phyloP scores from a whole-genome alignment of 2,113 vertebrate genomes.

The Ictidomys tridecemlineatus region DNA sequence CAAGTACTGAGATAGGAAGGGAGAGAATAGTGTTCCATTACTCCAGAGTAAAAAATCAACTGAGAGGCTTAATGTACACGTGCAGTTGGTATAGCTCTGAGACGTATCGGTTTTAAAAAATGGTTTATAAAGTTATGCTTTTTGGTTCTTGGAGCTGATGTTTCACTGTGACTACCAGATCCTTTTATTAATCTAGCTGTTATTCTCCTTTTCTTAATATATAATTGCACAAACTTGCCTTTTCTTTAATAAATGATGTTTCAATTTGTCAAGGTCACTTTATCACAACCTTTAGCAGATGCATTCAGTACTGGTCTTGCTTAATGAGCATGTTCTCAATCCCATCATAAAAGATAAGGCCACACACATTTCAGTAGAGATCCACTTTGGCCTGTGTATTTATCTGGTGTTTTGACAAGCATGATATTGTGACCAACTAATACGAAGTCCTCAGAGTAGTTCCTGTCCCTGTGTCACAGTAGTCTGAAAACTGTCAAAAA shows the following conservation, averaged over 20 bases:
- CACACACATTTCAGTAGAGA: constrained; percentile 47
- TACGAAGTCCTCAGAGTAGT: background rate
- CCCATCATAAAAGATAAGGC: constrained; percentile 29
- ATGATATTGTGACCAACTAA: constrained; percentile 16
- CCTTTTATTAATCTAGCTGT: background rate
- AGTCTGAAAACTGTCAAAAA: constrained; percentile 28
- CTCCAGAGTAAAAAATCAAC: background rate
- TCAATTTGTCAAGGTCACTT: constrained; percentile 53
- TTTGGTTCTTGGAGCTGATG: background rate
- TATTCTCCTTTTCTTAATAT: background rate
- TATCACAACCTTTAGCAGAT: constrained; percentile 53
- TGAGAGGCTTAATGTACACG: background rate
- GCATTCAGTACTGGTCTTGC: constrained; percentile 1
- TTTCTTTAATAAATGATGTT: constrained; percentile 27
- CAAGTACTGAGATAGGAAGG: constrained; percentile 16
- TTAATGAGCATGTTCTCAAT: constrained; percentile 40
- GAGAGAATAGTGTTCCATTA: background rate
- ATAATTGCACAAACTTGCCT: constrained; percentile 34
- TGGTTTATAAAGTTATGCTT: background rate
- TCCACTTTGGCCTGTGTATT: constrained; percentile 32
- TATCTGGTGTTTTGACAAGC: constrained; percentile 69
- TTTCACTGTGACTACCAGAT: background rate
- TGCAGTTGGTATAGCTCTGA: background rate
- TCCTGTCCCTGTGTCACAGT: background rate
- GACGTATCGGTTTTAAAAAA: background rate